A percentile compares a stretch with the other conserved stretches of the same genome.
Evolutionary conservation across 2,797 vertebrate species (phyloP).

Genomic region (Pangasius mekongensis): DNA sequence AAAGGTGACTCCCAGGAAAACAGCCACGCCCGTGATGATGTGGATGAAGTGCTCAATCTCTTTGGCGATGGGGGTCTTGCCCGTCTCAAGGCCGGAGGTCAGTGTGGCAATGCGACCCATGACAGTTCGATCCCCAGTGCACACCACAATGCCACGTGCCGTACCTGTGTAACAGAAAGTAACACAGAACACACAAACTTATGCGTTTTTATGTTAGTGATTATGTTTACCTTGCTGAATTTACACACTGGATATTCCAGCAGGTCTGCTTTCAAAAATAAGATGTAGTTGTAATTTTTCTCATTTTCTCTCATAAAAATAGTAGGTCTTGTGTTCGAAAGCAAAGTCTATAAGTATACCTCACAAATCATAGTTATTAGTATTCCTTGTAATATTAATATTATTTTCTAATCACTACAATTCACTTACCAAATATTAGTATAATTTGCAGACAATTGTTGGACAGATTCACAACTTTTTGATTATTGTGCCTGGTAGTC

Average conservation of each 20-base stretch:
- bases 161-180: slow-evolving; percentile 75
- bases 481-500: too few species aligned
- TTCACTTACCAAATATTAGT: not conserved
- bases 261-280: not conserved
- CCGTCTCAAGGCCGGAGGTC: slow-evolving; percentile 89
- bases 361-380: not conserved
- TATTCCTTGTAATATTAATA: not conserved
- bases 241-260: not conserved
- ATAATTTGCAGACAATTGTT: not conserved
- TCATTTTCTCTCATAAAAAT: not conserved
- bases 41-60: slow-evolving; percentile 96
- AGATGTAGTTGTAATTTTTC: not conserved
- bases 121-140: slow-evolving; percentile 89
- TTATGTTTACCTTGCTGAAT: not conserved
- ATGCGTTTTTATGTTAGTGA: not conserved
- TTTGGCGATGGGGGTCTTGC: slow-evolving; percentile 90
- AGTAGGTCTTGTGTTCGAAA: too few species aligned
- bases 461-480: too few species aligned
- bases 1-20: slow-evolving; percentile 88
- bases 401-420: not conserved
- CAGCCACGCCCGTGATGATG: slow-evolving; percentile 91
- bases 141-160: slow-evolving; percentile 87
- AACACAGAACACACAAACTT: not conserved
- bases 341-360: not conserved
- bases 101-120: slow-evolving; percentile 93